Evolutionary conservation across 2,113 vertebrate species (phyloP), one percentile per base, ranked within the genome.

Genomic region (Tragulus kanchil): DNA sequence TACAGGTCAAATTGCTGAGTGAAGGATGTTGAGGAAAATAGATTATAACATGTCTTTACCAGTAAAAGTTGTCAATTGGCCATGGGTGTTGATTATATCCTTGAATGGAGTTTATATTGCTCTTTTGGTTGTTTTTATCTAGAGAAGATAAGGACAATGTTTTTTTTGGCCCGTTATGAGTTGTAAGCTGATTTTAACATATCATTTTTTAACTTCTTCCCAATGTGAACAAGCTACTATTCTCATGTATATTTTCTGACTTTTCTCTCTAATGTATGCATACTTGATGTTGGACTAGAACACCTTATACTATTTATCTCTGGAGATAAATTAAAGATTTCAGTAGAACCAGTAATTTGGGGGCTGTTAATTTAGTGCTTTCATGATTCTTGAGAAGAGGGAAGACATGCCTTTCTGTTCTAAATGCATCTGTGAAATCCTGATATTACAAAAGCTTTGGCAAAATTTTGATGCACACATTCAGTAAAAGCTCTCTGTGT

Each of bases 261-360:
- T 92, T 94, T 85, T 89, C 14, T 62, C 16, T 69, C 64, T 96
- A 45, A 96, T 23, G 59, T 64, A 14, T 93, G 11, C 71, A 64
- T 15, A 19, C 31, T 92, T 92, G 85, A 89, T 86, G 52, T 83
- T 89, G 54, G 19, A 93, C 21, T 86, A 67, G 45, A 85, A 36
- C 6, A 84, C 25, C 36, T 82, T 88, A 45, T 28, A 28, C 48
- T 52, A 3, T 69, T 94, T 84, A 50, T 71, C 86, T 88, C n/a
- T 93, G 62, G n/a, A 64, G 58, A 82, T 92, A 92, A 81, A 45
- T 82, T 59, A 78, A 69, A 67, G 69, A 73, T 89, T 91, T 93
- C 62, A 82, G 58, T 93, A 91, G 86, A 96, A 93, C 78, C 52
- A 85, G 31, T 71, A 88, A 77, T 97, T 96, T 81, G 50, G 50